These are phyloP conservation scores for Hesperia comma DNA, from an alignment of 2,888 invertebrate genomes.

Conservation along the genomic window DNA sequence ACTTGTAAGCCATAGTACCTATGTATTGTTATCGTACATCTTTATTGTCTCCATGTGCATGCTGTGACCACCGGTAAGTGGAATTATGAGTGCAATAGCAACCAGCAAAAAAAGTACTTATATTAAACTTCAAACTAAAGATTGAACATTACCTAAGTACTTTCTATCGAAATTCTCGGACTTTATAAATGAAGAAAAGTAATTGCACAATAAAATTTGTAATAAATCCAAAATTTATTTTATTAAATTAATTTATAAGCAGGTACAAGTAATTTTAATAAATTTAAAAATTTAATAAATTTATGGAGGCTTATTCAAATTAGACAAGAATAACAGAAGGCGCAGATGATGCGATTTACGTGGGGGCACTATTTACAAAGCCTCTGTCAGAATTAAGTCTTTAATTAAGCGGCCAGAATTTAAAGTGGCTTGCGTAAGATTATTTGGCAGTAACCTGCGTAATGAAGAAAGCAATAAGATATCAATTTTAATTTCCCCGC, in stretches of 20 bases:
- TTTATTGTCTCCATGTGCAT: too few species aligned
- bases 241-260: not conserved
- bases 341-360: constrained; percentile 33
- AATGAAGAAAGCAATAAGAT: constrained; percentile 27
- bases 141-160: too few species aligned
- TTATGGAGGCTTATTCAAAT: constrained; percentile 23
- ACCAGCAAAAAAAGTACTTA: too few species aligned
- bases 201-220: not conserved
- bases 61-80: too few species aligned
- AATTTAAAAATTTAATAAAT: constrained; percentile 27
- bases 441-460: constrained; percentile 25
- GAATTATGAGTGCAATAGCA: too few species aligned
- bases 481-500: constrained; percentile 11
- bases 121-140: too few species aligned
- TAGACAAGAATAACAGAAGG: constrained; percentile 30
- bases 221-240: not conserved
- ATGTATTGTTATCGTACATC: too few species aligned
- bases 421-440: constrained; percentile 23
- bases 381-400: constrained; percentile 33
- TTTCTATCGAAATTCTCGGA: too few species aligned
- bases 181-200: too few species aligned
- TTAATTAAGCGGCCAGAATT: constrained; percentile 33
- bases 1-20: too few species aligned
- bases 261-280: constrained; percentile 13
- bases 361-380: constrained; percentile 28